Evolutionary conservation across 2,797 vertebrate species (phyloP).

Genomic region (Arnoldichthys spilopterus): DNA sequence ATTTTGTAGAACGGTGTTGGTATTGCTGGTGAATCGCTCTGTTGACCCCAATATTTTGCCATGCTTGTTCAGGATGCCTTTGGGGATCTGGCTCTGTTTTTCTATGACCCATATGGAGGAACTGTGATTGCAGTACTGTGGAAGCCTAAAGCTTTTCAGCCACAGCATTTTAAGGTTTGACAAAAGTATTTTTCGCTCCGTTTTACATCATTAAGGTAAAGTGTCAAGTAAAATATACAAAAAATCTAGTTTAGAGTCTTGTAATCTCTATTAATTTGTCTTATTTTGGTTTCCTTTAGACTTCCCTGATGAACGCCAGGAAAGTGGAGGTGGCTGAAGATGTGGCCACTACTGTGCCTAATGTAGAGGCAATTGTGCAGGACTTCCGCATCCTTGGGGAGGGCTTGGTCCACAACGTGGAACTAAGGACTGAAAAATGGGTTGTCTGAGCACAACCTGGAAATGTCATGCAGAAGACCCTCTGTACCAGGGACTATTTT

Average conservation of each 20-base stretch:
- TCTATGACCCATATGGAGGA: slow-evolving; percentile 91
- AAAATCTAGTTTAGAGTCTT: neutral
- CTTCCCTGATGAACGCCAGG: slow-evolving; percentile 82
- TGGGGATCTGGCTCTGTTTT: slow-evolving; percentile 90
- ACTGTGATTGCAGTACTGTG: slow-evolving; percentile 91
- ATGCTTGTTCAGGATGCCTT: slow-evolving; percentile 82
- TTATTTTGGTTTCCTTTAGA: slow-evolving; percentile 70
- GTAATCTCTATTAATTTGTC: neutral
- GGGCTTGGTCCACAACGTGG: slow-evolving; percentile 86
- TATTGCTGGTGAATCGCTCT: neutral
- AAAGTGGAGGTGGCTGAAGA: slow-evolving; percentile 74
- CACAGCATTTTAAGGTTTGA: slow-evolving; percentile 88
- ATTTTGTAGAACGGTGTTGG: neutral
- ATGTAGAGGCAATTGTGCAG: slow-evolving; percentile 90
- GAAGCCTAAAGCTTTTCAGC: slow-evolving; percentile 90
- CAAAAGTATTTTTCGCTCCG: neutral
- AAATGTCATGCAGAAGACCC: neutral
- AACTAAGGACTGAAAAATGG: slow-evolving; percentile 90
- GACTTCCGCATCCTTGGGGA: slow-evolving; percentile 89
- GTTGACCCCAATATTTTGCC: neutral
- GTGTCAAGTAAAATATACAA: neutral
- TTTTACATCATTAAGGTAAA: neutral
- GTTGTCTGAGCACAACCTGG: slow-evolving; percentile 74
- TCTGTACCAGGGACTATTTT: slow-evolving; percentile 1
- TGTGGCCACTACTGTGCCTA: slow-evolving; percentile 80